Evolutionary conservation across 2,113 vertebrate species (phyloP), one percentile per base, ranked within the genome.

Genomic region (Sisor rabdophorus): DNA sequence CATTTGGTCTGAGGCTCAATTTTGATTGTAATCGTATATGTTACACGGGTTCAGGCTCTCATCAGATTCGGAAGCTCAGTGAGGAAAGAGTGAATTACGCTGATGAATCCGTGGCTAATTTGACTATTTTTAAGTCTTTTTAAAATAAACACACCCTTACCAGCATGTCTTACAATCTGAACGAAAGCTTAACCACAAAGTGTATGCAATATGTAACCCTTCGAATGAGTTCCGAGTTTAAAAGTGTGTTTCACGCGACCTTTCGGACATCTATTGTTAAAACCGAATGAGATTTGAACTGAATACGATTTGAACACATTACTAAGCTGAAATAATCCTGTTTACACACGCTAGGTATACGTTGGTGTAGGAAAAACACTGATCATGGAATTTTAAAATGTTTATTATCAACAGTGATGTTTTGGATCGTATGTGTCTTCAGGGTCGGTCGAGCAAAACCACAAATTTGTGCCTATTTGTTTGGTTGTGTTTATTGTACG

Each of bases 391-490:
- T 69, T 76, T 40, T 20, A 48, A 70, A 24, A 44, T 76, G 26
- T 58, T 69, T 58, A 59, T 74, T 71, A 54, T 56, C 48, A 68
- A 63, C 40, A 53, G 24, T 69, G 56, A 47, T 74, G 15, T 71
- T n/a, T 75, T 71, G 76, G 60, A 67, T 75, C 71, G 56, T 68
- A 44, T 52, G 71, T 80, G 73, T 82, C 68, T 76, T 61, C 67
- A n/a, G 78, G 75, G 64, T 69, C 48, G 22, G 73, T 67, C 71
- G 44, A 69, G 73, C 40, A 58, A 77, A 83, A 83, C 76, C 81
- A 81, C 81, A 79, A 72, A 71, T 81, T 36, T 73, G 84, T 85
- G 84, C 81, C 84, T 85, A 76, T 85, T 83, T 53, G 54, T 71
- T 68, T 78, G 75, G 44, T 80, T 80, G 79, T 80, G 75, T 79